Conservation (phyloP, 1,140 invertebrate species). For the Eriocheir sinensis region DNA sequence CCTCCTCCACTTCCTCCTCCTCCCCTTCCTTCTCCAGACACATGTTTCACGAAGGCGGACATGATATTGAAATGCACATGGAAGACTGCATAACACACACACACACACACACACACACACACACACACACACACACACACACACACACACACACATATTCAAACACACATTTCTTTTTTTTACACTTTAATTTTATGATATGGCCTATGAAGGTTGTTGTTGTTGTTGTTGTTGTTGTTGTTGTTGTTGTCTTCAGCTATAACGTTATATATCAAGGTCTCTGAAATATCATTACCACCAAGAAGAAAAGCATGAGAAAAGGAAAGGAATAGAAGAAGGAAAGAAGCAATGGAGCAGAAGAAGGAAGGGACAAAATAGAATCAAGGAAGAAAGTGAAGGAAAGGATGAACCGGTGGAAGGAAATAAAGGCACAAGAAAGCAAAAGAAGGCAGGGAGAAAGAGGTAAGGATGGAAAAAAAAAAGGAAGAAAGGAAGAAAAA, state of each 20-base stretch:
- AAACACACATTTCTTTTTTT: not conserved
- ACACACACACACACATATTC: not conserved
- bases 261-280: too few species aligned
- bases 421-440: too few species aligned
- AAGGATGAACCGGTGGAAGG: too few species aligned
- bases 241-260: not conserved
- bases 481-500: not conserved
- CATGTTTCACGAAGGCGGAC: not conserved
- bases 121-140: conserved; percentile 22
- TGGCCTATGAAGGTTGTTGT: not conserved
- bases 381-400: too few species aligned
- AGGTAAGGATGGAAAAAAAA: not conserved
- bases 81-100: not conserved
- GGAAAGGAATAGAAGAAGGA: too few species aligned
- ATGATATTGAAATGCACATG: conserved; percentile 1
- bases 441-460: not conserved
- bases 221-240: not conserved
- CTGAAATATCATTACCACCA: too few species aligned
- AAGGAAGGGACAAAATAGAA: not conserved
- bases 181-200: too few species aligned
- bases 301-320: not conserved
- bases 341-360: not conserved
- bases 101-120: conserved; percentile 22
- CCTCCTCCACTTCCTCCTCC: not conserved
- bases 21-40: not conserved